Evolutionary conservation across 2,113 vertebrate species (phyloP).

Genomic region (Pelusios castaneus): DNA sequence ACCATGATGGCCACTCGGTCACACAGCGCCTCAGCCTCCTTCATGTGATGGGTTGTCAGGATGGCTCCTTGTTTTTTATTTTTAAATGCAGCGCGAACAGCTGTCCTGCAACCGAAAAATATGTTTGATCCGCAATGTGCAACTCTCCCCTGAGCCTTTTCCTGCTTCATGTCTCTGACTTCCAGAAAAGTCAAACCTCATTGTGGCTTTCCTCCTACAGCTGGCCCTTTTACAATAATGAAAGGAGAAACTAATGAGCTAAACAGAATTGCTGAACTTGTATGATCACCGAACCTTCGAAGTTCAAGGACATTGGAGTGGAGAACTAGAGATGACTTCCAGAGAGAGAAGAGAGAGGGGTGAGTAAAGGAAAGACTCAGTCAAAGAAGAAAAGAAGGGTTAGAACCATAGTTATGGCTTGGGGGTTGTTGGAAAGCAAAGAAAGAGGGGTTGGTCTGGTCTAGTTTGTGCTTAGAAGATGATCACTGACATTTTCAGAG

Average conservation of each 20-base stretch:
- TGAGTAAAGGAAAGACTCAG: background rate
- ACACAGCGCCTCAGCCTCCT: constrained; percentile 92
- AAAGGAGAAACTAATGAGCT: background rate
- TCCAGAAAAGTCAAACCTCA: background rate
- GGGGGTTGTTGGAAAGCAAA: background rate
- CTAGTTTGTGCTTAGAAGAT: background rate
- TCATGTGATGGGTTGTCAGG: constrained; percentile 92
- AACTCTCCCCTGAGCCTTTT: background rate
- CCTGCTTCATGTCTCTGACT: background rate
- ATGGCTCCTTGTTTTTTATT: constrained; percentile 83
- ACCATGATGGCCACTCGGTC: constrained; percentile 94
- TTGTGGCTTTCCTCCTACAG: background rate
- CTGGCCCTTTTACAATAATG: background rate
- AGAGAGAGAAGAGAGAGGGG: background rate
- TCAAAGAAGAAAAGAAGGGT: background rate
- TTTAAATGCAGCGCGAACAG: constrained; percentile 81
- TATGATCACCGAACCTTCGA: background rate
- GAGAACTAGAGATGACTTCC: background rate
- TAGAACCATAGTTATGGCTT: background rate
- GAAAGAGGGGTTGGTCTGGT: background rate
- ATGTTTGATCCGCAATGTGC: background rate
- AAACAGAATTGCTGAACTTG: background rate
- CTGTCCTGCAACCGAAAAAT: constrained; percentile 75
- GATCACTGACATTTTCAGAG: too few relatives aligned
- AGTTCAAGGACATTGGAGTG: background rate